A percentile compares a stretch with the other conserved stretches of the same genome.
These are phyloP conservation scores for Puntigrus tetrazona DNA, from an alignment of 2,113 vertebrate genomes.

Conservation along the genomic window DNA sequence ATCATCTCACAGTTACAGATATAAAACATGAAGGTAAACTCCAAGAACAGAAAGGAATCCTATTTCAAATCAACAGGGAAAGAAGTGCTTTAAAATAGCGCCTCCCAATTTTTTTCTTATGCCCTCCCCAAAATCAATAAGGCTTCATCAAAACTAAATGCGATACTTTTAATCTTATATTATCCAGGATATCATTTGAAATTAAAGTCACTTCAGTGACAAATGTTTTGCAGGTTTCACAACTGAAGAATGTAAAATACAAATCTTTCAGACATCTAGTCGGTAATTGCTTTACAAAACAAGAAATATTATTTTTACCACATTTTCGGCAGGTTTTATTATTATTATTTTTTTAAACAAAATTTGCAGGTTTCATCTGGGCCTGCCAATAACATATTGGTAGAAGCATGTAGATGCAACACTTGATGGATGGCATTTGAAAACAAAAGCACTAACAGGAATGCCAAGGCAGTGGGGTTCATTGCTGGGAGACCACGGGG, in stretches of 20 bases:
- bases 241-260: background rate
- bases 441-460: conserved; percentile 21
- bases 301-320: background rate
- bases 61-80: background rate
- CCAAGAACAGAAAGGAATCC: background rate
- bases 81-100: background rate
- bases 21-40: conserved; percentile 26
- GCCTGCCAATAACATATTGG: conserved; percentile 2
- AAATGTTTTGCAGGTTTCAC: background rate
- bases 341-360: background rate
- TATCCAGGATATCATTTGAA: background rate
- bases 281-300: background rate
- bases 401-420: background rate
- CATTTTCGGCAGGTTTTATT: background rate
- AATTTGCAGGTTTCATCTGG: background rate
- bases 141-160: background rate
- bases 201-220: background rate
- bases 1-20: conserved; percentile 11
- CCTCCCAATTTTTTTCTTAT: no score
- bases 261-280: background rate
- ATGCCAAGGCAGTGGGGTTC: background rate
- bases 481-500: conserved; percentile 46
- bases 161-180: background rate
- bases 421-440: conserved; percentile 12
- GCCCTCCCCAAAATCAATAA: background rate